Conservation (phyloP, 2,888 invertebrate genomes). For the Lasioglossum pauxillum region DNA sequence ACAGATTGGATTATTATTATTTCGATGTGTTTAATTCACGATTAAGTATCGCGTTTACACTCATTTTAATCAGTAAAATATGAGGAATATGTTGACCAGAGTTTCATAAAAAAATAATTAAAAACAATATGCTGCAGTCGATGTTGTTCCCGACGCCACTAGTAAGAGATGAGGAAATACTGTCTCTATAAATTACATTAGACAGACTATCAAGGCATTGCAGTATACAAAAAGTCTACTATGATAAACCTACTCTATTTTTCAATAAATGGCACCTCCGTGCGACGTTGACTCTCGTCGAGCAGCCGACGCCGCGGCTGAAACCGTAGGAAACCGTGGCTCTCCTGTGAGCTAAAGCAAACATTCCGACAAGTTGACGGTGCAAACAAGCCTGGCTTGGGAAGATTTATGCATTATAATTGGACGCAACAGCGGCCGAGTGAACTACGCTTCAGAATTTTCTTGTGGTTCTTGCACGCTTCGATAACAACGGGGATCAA, state of each 20-base stretch:
- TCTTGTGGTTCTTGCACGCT: background rate
- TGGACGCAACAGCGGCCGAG: slow-evolving; percentile 2
- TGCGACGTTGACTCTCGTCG: background rate
- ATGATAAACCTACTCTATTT: background rate
- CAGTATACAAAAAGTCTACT: background rate
- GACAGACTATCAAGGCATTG: background rate
- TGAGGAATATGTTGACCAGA: background rate
- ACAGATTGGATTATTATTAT: too few species aligned
- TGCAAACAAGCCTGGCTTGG: background rate
- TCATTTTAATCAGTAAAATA: too few species aligned
- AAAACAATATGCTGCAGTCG: background rate
- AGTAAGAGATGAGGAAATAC: background rate
- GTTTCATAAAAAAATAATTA: background rate
- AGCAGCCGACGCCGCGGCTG: background rate
- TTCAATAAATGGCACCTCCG: background rate
- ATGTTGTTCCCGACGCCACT: too few species aligned
- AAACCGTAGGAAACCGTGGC: background rate
- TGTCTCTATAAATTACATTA: background rate
- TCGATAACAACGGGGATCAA: background rate
- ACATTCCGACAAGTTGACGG: slow-evolving; percentile 35
- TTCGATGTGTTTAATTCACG: too few species aligned
- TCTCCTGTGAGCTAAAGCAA: slow-evolving; percentile 2
- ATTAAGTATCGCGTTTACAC: too few species aligned
- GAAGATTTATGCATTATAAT: background rate
- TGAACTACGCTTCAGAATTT: background rate